phyloP scores from a whole-genome alignment of 2,113 vertebrate genomes.

The Chloropsis hardwickii region DNA sequence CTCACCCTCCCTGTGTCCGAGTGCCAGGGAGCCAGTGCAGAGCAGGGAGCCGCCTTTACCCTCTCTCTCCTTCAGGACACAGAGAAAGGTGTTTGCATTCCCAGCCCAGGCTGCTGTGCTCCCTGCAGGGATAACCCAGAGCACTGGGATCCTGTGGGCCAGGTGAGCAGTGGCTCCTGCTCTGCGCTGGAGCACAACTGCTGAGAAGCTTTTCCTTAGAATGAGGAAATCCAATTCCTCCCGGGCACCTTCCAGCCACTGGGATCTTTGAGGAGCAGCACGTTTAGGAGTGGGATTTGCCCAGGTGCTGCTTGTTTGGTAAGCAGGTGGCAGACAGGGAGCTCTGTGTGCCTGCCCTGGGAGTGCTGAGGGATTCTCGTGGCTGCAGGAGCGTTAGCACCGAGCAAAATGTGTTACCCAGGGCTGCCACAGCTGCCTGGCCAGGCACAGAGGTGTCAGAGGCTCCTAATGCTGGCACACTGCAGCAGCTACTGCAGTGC shows the following conservation, averaged over 20 bases:
- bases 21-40: background rate
- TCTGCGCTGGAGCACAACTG: background rate
- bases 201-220: background rate
- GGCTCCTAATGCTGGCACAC: too few species aligned
- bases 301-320: background rate
- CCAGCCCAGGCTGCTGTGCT: background rate
- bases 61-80: background rate
- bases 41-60: background rate
- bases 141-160: background rate
- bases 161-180: background rate
- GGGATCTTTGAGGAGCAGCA: background rate
- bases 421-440: background rate
- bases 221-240: background rate
- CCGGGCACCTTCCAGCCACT: background rate
- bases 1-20: background rate
- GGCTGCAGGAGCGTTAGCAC: background rate
- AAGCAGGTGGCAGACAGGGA: background rate
- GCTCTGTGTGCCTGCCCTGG: background rate
- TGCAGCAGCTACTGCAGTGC: background rate
- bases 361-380: background rate
- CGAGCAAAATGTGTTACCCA: rapidly evolving
- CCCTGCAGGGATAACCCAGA: background rate
- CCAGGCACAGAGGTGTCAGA: too few species aligned
- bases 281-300: background rate
- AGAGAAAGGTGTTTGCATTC: background rate